These are phyloP conservation scores for Hypomesus transpacificus DNA, from an alignment of 2,113 vertebrate species.

Conservation along the genomic window DNA sequence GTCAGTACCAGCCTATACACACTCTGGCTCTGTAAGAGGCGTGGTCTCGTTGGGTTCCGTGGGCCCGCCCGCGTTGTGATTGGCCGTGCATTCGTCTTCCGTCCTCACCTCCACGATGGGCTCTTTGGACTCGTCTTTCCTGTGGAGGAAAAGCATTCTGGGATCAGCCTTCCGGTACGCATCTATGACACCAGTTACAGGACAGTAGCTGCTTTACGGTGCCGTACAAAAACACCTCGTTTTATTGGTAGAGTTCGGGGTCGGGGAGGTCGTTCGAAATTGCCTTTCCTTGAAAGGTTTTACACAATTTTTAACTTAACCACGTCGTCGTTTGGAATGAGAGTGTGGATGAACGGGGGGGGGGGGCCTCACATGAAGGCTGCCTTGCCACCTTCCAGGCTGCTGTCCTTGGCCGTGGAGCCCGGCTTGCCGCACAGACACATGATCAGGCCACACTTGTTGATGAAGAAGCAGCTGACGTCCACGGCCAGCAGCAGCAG, in stretches of 20 bases:
- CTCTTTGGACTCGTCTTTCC: constrained; percentile 97
- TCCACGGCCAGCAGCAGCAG: constrained; percentile 92
- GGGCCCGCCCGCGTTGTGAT: constrained; percentile 91
- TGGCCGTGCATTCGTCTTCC: constrained; percentile 90
- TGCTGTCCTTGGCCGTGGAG: constrained; percentile 86
- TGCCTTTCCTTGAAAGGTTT: no score
- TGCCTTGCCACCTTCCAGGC: constrained; percentile 90
- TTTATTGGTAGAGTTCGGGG: no score
- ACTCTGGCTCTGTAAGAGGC: constrained; percentile 95
- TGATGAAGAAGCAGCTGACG: constrained; percentile 95
- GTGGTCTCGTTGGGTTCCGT: constrained; percentile 96
- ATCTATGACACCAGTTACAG: not conserved
- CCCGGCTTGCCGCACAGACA: constrained; percentile 91
- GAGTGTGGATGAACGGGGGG: not conserved
- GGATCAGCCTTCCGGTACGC: not conserved
- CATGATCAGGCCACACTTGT: constrained; percentile 98
- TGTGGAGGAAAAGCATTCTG: constrained; percentile 50
- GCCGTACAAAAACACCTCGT: not conserved
- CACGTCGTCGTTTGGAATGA: no score
- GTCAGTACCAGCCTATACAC: constrained; percentile 51
- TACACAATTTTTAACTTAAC: no score
- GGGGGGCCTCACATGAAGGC: constrained; percentile 89
- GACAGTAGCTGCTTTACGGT: not conserved
- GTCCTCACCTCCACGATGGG: constrained; percentile 94
- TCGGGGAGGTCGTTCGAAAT: no score